phyloP scores from a whole-genome alignment of 2,797 vertebrate genomes.

The Cirrhinus mrigala region DNA sequence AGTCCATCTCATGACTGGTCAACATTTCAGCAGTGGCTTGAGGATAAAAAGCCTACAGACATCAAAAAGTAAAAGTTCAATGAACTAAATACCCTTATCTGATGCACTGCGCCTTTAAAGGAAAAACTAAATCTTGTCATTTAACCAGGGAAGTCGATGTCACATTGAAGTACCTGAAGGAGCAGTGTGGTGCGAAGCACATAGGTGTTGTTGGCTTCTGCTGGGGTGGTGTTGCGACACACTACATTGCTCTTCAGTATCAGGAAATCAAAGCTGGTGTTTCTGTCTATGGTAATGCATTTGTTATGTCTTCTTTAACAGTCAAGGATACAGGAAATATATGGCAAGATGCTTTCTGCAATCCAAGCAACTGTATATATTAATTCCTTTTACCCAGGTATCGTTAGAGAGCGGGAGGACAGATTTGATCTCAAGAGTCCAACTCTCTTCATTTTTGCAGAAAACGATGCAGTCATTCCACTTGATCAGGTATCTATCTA shows the following conservation, averaged over 20 bases:
- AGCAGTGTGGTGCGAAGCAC: constrained; percentile 73
- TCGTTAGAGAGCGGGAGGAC: constrained; percentile 78
- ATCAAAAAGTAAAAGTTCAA: constrained; percentile 77
- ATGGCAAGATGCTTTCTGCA: neutral
- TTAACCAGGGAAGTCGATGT: constrained; percentile 77
- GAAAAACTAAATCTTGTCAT: neutral
- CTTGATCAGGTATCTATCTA: constrained; percentile 75
- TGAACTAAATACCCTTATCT: neutral
- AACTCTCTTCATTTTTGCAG: constrained; percentile 86
- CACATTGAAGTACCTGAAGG: constrained; percentile 79
- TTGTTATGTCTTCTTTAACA: neutral
- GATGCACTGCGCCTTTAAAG: neutral
- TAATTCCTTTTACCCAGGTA: constrained; percentile 70
- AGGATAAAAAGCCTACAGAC: constrained; percentile 78
- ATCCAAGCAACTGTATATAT: neutral
- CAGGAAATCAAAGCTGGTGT: constrained; percentile 79
- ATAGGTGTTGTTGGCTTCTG: constrained; percentile 81
- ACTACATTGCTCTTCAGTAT: constrained; percentile 79
- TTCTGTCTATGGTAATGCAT: constrained; percentile 79
- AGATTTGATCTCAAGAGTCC: constrained; percentile 77
- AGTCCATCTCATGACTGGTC: constrained; percentile 76
- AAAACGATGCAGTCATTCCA: constrained; percentile 80
- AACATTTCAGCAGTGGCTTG: constrained; percentile 79
- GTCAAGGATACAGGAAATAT: neutral
- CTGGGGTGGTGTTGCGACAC: constrained; percentile 81